Percentiles rank a stretch among this genome's conserved stretches.
Evolutionary conservation across 64 coral and sea anemone species (phyloP).

Genomic region (Catalaphyllia jardinei): DNA sequence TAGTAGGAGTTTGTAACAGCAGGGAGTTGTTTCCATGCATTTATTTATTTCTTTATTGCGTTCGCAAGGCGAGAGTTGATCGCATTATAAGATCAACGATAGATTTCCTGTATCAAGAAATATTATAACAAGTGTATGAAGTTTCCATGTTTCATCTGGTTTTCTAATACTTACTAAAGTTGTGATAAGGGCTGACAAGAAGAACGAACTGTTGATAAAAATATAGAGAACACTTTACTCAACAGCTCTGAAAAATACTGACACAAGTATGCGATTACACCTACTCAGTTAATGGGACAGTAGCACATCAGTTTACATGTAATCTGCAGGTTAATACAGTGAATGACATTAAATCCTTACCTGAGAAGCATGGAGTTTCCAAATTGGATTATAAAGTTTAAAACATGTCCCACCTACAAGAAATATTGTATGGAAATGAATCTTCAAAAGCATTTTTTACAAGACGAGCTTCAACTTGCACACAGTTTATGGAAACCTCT

Average conservation of each 20-base stretch:
- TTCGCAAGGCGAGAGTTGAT: no score
- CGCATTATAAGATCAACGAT: no score
- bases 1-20: no score
- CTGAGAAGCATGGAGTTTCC: conserved; percentile 96
- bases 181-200: conserved; percentile 87
- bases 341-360: conserved; percentile 44
- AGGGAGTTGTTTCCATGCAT: no score
- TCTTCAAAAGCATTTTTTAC: neutral
- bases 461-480: no score
- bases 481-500: no score
- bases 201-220: conserved; percentile 75
- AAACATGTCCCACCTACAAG: conserved; percentile 73
- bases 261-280: neutral
- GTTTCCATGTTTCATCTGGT: no score
- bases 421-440: neutral
- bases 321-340: no score
- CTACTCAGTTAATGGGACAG: no score
- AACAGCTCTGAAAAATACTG: neutral
- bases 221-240: neutral
- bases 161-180: conserved; percentile 60
- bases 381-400: conserved; percentile 92
- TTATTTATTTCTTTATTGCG: no score
- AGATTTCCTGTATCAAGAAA: no score
- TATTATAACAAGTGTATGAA: no score
- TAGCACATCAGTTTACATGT: neutral